Evolutionary conservation across 2,888 invertebrate species (phyloP), one percentile per base, ranked within the genome.

Genomic region (Temnothorax ravouxi): DNA sequence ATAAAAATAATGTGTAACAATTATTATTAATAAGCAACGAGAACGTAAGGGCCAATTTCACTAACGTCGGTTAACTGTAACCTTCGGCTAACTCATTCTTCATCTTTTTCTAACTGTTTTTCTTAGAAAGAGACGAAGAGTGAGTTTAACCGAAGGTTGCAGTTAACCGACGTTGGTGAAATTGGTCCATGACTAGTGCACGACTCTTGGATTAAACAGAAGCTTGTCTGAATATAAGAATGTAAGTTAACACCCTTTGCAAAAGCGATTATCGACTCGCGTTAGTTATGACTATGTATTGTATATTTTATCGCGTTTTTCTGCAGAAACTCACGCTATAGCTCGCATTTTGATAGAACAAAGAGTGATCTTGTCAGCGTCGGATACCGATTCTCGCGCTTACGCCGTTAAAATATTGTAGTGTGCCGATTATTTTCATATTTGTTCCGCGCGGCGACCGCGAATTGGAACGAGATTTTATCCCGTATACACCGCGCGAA

Each of bases 391-490:
- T 79, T 47, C 44, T 56, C 75, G 47, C 25, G 79, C 44, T 79
- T 79, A 74, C 79, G 79, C 79, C 59, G 47, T 34, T 79, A 75
- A 79, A 79, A 79, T 79, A 75, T 81, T 62, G 81, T 64, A 75
- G 81, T 76, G 29, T 29, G 29, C 52, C 81, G 81, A 81, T 81
- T 81, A 81, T 81, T 81, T 81, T 81, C 76, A 81, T 81, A 75
- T 81, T 81, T 74, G 81, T 75, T 81, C 81, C 81, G 72, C 79
- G 72, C 81, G 25, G 76, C 81, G 59, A 72, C 81, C 75, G 81
- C 81, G 81, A 81, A 81, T 81, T 75, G 81, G 81, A 81, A 81
- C 81, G 79, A 61, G 79, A 77, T 77, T 83, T 83, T 79, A 83
- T 83, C 67, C 77, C 62, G 74, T 34, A 66, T n/a, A 79, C 64